phyloP scores from a whole-genome alignment of 2,797 vertebrate species.

The Bovichtus diacanthus region DNA sequence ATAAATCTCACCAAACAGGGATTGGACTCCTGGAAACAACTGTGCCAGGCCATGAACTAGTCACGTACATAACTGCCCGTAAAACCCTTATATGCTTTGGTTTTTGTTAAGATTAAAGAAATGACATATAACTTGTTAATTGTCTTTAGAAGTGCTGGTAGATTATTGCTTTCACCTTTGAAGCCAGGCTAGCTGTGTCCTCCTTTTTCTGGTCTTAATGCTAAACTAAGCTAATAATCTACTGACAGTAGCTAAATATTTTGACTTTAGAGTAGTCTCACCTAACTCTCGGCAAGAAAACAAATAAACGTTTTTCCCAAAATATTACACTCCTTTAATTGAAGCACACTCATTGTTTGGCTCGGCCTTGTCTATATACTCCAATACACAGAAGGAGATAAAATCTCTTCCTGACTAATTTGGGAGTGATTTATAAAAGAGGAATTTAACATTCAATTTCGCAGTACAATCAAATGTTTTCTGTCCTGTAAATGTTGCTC shows the following conservation, averaged over 20 bases:
- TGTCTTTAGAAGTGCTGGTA: neutral
- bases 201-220: neutral
- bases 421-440: neutral
- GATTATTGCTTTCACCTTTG: too few relatives aligned
- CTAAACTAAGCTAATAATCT: neutral
- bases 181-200: too few relatives aligned
- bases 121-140: neutral
- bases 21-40: too few relatives aligned
- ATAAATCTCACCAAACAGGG: neutral
- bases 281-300: neutral
- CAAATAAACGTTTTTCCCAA: neutral
- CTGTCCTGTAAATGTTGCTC: neutral
- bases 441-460: neutral
- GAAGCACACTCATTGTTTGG: neutral
- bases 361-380: neutral
- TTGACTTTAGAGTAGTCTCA: neutral
- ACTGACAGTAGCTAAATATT: neutral
- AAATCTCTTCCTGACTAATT: neutral
- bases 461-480: neutral
- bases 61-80: neutral
- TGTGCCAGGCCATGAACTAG: neutral
- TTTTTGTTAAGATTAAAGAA: neutral
- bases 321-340: neutral
- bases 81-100: neutral
- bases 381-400: neutral